Percentiles rank a stretch among this genome's conserved stretches.
phyloP scores from a whole-genome alignment of 92 coral and sea anemone genomes.

The Umimayanthus kanabou region DNA sequence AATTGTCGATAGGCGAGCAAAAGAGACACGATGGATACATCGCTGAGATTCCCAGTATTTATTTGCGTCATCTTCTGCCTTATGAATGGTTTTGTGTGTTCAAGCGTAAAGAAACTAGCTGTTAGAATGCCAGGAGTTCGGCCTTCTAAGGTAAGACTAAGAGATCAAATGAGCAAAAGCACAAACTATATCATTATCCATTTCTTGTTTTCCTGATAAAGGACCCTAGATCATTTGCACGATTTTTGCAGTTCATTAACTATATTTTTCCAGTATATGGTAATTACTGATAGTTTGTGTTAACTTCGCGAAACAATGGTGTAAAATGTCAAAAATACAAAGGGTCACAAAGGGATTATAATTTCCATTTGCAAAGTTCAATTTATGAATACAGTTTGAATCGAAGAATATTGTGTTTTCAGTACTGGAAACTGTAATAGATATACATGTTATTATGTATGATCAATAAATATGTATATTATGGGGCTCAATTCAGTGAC shows the following conservation, averaged over 20 bases:
- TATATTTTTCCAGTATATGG: not conserved
- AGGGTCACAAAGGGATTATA: too few species aligned
- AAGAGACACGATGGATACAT: conserved; percentile 15
- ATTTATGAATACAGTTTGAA: too few species aligned
- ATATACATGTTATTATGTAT: too few species aligned
- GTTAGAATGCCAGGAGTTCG: conserved; percentile 38
- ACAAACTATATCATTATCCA: not conserved
- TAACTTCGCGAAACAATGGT: not conserved
- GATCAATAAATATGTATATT: too few species aligned
- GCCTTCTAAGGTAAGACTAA: conserved; percentile 21
- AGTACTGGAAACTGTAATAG: too few species aligned
- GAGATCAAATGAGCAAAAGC: not conserved
- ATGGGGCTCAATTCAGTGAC: too few species aligned
- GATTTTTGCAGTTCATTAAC: not conserved
- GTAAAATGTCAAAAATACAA: too few species aligned
- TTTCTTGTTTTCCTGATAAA: too few species aligned
- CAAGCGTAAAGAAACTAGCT: conserved; percentile 3
- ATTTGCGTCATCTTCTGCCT: not conserved
- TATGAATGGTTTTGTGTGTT: not conserved
- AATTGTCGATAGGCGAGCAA: not conserved
- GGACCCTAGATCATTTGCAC: not conserved
- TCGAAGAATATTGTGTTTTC: too few species aligned
- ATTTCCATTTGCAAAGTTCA: too few species aligned
- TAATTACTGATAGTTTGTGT: not conserved
- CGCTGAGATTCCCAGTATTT: not conserved